Base-by-base conservation (phyloP, 2,113 vertebrate genomes). In the Gallinago media region DNA sequence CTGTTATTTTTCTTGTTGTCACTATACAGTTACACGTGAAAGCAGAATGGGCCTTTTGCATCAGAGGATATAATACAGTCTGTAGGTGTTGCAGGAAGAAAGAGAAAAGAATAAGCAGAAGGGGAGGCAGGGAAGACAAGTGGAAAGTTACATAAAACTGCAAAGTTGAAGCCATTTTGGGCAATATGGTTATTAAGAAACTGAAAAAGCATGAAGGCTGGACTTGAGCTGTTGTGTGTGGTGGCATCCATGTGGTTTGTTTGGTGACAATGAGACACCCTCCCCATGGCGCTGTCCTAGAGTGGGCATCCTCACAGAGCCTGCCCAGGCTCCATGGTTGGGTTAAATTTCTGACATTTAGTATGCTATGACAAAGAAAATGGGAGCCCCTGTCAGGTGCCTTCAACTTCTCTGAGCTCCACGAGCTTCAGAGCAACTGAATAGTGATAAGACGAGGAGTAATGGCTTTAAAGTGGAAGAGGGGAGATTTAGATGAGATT, bases 1-100 rank as follows among this genome's bases (percentile, higher is more conserved):
- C 29, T 77, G 80, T 67, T 95, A 58, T 93, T 96, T 93, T 73
- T 74, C 95, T 67, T 86, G 78, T 88, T 94, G 88, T 81, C 88
- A 77, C 85, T 90, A 38, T 40, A n/a, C 1, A 2, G 76, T 73
- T 90, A 66, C 79, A 71, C 84, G 83, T 50, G 75, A 94, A 81
- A 95, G 94, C 72, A 92, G 91, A 95, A 63, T 3, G 47, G 91
- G 72, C 27, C 61, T 68, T 88, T 91, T 86, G 68, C 83, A 94
- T 80, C 83, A 86, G 76, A 95, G 54, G 73, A 63, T 92, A 86
- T 59, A 94, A 95, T 92, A 38, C 83, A 91, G 36, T 88, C 88
- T 71, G 91, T 88, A 80, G 95, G 95, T 95, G 94, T 85, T 81
- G 56, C 17, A 68, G 44, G 65, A 85, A 94, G 93, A 89, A 84